These are phyloP conservation scores for Aleiodes alternator DNA, from an alignment of 2,888 invertebrate genomes.

Conservation along the genomic window DNA sequence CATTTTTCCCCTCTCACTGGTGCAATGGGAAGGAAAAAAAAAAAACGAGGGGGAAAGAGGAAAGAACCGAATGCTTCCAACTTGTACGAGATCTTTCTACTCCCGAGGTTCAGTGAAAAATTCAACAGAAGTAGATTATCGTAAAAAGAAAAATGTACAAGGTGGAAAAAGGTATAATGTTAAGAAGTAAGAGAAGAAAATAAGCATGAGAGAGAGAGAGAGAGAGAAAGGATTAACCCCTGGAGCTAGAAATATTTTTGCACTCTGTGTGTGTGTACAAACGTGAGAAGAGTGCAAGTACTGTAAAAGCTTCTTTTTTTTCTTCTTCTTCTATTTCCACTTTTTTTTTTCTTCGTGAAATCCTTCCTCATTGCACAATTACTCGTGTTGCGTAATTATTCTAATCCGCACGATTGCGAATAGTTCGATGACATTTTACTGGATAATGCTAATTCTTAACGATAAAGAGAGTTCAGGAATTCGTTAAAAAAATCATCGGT, in stretches of 20 bases:
- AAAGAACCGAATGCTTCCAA: slow-evolving; percentile 10
- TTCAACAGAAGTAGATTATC: slow-evolving; percentile 21
- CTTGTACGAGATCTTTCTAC: background rate
- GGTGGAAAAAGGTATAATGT: background rate
- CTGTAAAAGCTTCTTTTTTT: slow-evolving; percentile 4
- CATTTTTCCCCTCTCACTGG: slow-evolving; percentile 41
- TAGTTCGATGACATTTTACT: slow-evolving; percentile 8
- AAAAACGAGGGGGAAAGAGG: background rate
- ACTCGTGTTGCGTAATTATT: slow-evolving; percentile 19
- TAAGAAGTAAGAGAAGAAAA: background rate
- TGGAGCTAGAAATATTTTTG: too few species aligned
- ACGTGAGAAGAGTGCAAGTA: slow-evolving; percentile 24
- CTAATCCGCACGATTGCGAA: slow-evolving; percentile 12
- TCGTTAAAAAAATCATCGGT: background rate
- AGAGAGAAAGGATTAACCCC: too few species aligned
- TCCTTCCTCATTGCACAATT: slow-evolving; percentile 33
- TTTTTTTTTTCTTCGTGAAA: slow-evolving; percentile 9
- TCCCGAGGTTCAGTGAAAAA: background rate
- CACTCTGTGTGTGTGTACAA: too few species aligned
- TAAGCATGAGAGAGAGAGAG: too few species aligned
- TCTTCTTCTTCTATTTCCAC: background rate
- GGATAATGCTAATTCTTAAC: background rate
- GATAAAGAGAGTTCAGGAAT: background rate
- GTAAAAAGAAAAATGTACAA: slow-evolving; percentile 11
- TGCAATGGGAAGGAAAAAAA: background rate